phyloP scores from a whole-genome alignment of 2,888 invertebrate genomes.

The Tipula confusa region DNA sequence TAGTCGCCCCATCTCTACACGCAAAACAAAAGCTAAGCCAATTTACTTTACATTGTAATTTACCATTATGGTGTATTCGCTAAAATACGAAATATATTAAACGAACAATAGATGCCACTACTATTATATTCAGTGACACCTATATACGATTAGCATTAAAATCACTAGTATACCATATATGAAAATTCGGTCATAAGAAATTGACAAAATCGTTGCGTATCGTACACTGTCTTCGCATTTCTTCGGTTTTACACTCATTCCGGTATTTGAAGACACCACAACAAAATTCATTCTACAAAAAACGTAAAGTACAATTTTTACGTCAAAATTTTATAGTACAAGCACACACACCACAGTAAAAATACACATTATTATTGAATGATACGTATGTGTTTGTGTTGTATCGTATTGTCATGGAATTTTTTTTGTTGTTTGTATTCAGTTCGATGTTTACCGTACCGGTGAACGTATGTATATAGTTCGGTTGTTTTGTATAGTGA shows the following conservation, averaged over 20 bases:
- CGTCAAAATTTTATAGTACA: slow-evolving; percentile 7
- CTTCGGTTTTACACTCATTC: not conserved
- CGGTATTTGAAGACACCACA: too few species aligned
- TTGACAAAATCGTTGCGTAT: not conserved
- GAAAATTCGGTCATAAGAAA: not conserved
- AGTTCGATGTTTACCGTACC: slow-evolving; percentile 12
- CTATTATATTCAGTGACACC: not conserved
- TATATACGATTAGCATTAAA: not conserved
- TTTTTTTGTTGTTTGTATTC: slow-evolving; percentile 7
- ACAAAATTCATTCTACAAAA: not conserved
- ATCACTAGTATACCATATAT: not conserved
- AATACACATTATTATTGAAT: not conserved
- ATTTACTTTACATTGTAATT: not conserved
- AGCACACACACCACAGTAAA: not conserved
- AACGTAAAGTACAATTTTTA: not conserved
- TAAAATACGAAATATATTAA: not conserved
- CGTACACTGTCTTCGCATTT: not conserved
- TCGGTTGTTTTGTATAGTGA: not conserved
- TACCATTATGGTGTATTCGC: not conserved
- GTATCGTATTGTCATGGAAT: not conserved
- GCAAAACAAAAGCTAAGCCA: not conserved
- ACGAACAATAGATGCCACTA: not conserved
- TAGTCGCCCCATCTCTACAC: not conserved
- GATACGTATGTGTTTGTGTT: not conserved
- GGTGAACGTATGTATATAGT: not conserved